Evolutionary conservation across 2,888 invertebrate genomes (phyloP).

Genomic region (Julus scanicus): DNA sequence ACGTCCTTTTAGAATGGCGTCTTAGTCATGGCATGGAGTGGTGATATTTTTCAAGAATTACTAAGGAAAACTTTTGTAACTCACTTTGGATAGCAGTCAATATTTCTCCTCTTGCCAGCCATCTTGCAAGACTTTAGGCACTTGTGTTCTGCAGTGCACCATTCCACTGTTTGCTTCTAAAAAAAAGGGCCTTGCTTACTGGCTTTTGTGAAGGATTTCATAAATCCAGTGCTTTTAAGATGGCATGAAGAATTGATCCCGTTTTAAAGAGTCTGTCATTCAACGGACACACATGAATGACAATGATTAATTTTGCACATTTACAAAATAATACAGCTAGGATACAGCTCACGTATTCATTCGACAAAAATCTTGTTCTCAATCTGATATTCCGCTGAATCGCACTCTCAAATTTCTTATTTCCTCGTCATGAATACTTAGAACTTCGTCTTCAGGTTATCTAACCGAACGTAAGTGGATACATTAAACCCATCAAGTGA

Average conservation of each 20-base stretch:
- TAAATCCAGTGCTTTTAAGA: background rate
- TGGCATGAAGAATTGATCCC: background rate
- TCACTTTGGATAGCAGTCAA: background rate
- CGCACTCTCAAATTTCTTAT: background rate
- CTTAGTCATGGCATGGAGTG: too few relatives aligned
- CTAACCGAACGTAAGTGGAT: background rate
- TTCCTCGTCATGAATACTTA: background rate
- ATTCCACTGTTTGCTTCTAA: background rate
- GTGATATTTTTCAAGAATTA: background rate
- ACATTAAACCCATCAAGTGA: background rate
- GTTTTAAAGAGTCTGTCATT: background rate
- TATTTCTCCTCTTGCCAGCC: background rate
- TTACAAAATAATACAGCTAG: background rate
- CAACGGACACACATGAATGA: background rate
- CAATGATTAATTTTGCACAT: conserved; percentile 3
- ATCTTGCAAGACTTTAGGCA: background rate
- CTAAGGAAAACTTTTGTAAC: too few relatives aligned
- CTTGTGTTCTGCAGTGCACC: background rate
- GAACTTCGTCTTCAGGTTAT: background rate
- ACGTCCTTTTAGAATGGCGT: too few relatives aligned
- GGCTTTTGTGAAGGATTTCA: background rate
- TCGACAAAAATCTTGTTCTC: conserved; percentile 8
- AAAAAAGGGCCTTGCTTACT: background rate
- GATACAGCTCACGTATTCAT: background rate
- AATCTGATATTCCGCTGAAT: background rate